Conservation (phyloP, 2,113 vertebrate species). For the Aldabrachelys gigantea region DNA sequence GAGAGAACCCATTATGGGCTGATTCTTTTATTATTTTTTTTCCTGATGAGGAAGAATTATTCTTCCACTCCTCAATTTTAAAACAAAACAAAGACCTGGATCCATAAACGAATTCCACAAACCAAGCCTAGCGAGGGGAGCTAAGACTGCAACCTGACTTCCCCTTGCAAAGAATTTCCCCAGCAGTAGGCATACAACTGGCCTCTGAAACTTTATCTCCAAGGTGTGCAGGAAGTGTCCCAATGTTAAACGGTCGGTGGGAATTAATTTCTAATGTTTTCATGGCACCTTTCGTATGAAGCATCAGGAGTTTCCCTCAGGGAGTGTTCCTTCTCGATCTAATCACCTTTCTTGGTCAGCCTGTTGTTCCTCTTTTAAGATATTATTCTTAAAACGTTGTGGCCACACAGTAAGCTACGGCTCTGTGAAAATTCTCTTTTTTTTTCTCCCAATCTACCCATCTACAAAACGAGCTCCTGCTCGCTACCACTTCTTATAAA, state of each 20-base stretch:
- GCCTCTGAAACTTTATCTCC: not conserved
- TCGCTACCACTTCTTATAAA: not conserved
- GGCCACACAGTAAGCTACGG: not conserved
- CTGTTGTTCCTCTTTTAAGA: rapidly evolving
- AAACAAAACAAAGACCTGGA: not conserved
- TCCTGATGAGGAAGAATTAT: not conserved
- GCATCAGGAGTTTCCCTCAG: not conserved
- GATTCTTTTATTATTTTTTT: not conserved
- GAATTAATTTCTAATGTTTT: not conserved
- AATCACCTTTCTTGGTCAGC: not conserved
- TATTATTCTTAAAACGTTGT: not conserved
- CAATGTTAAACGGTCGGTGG: not conserved
- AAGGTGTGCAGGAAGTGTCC: not conserved
- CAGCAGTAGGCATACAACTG: not conserved
- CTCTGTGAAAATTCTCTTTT: not conserved
- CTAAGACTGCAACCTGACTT: not conserved
- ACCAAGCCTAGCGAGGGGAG: not conserved
- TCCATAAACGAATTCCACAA: not conserved
- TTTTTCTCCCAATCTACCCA: not conserved
- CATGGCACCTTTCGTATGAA: not conserved
- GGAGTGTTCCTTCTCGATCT: not conserved
- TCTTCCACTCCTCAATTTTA: not conserved
- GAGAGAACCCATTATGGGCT: not conserved
- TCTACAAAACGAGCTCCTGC: no score
- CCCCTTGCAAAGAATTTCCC: not conserved